A percentile compares a stretch with the other conserved stretches of the same genome.
phyloP scores from a whole-genome alignment of 2,113 vertebrate genomes.

The Xiphophorus hellerii region DNA sequence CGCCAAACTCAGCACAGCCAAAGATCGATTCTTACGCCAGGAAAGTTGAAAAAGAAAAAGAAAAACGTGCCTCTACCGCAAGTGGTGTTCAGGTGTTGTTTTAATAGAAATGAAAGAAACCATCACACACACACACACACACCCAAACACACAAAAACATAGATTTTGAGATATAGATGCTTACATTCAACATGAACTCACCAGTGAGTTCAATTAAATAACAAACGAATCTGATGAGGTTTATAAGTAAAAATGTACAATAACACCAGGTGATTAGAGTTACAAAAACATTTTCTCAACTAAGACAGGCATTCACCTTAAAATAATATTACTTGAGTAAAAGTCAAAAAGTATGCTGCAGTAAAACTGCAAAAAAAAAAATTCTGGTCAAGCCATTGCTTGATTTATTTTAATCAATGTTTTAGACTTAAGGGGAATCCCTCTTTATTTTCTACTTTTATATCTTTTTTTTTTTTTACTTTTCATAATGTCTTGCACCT shows the following conservation, averaged over 20 bases:
- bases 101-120: neutral
- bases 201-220: neutral
- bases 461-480: neutral
- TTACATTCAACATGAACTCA: neutral
- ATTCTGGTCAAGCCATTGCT: neutral
- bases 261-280: neutral
- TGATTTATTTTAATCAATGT: neutral
- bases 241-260: too few relatives aligned
- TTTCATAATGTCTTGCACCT: neutral
- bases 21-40: slow-evolving; percentile 6
- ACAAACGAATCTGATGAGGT: neutral
- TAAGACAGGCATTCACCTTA: neutral
- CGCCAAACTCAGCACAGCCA: neutral
- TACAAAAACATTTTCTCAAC: neutral
- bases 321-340: too few relatives aligned
- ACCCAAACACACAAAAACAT: neutral
- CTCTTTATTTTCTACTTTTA: neutral
- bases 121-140: neutral
- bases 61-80: neutral
- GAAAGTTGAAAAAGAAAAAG: neutral
- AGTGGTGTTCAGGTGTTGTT: neutral
- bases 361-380: neutral
- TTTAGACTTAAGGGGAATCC: neutral
- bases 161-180: neutral
- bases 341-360: neutral